phyloP scores from a whole-genome alignment of 2,797 vertebrate genomes.

The Choloepus didactylus region DNA sequence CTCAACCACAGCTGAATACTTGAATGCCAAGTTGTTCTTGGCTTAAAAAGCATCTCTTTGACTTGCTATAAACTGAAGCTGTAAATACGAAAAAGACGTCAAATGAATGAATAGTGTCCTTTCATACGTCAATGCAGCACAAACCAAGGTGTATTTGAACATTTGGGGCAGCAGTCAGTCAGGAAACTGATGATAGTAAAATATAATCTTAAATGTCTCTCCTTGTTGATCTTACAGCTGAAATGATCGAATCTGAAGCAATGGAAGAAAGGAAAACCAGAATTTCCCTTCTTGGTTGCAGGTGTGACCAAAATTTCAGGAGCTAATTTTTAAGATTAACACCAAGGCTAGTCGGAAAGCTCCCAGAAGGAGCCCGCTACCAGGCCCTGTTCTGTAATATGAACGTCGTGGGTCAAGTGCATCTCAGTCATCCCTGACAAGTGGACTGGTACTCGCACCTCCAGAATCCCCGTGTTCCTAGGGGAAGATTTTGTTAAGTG shows the following conservation, averaged over 20 bases:
- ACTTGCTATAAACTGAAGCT: slow-evolving; percentile 44
- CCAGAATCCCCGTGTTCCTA: background rate
- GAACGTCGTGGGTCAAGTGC: background rate
- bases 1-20: slow-evolving; percentile 43
- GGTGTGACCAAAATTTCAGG: background rate
- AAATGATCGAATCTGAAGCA: slow-evolving; percentile 24
- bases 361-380: background rate
- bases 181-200: slow-evolving; percentile 58
- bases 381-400: background rate
- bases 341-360: background rate
- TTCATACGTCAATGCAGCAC: background rate
- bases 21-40: slow-evolving; percentile 37
- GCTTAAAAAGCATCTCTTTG: background rate
- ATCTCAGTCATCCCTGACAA: background rate
- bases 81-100: slow-evolving; percentile 9
- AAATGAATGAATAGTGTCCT: background rate
- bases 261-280: background rate
- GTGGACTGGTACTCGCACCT: background rate
- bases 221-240: background rate
- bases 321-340: background rate
- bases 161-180: background rate
- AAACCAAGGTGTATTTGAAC: slow-evolving; percentile 30
- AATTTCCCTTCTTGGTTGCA: background rate
- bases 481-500: background rate
- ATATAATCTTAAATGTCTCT: slow-evolving; percentile 38